Conservation (phyloP, 2,888 invertebrate genomes). For the Clunio marinus region DNA sequence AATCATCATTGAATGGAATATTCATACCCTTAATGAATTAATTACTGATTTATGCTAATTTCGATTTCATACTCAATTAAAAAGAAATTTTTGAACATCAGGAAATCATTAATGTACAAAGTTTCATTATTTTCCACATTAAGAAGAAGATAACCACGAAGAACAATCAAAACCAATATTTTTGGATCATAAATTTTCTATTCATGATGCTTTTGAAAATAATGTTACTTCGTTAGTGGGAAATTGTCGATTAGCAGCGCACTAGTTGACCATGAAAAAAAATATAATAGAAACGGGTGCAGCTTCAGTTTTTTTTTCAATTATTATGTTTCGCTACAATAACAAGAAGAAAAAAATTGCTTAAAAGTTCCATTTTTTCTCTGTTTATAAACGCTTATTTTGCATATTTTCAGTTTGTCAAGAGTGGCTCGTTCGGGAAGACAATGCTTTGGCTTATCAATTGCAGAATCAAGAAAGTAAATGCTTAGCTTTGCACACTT, state of each 20-base stretch:
- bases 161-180: too few relatives aligned
- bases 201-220: background rate
- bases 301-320: constrained; percentile 22
- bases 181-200: background rate
- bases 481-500: constrained; percentile 45
- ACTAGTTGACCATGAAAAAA: background rate
- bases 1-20: too few relatives aligned
- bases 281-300: constrained; percentile 4
- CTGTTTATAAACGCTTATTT: constrained; percentile 18
- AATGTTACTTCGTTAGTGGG: constrained; percentile 45
- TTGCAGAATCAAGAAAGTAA: constrained; percentile 78
- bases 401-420: constrained; percentile 61
- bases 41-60: too few relatives aligned
- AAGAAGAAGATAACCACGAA: too few relatives aligned
- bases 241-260: constrained; percentile 54
- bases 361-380: background rate
- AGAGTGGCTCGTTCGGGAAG: constrained; percentile 80
- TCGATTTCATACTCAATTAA: too few relatives aligned
- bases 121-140: too few relatives aligned
- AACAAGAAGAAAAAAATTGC: background rate
- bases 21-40: too few relatives aligned
- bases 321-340: constrained; percentile 10
- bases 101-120: too few relatives aligned
- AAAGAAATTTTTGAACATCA: too few relatives aligned
- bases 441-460: constrained; percentile 74